A percentile compares a stretch with the other conserved stretches of the same genome.
These are phyloP conservation scores for Scomberomorus guttatus DNA, from an alignment of 2,797 vertebrate species.

Conservation along the genomic window DNA sequence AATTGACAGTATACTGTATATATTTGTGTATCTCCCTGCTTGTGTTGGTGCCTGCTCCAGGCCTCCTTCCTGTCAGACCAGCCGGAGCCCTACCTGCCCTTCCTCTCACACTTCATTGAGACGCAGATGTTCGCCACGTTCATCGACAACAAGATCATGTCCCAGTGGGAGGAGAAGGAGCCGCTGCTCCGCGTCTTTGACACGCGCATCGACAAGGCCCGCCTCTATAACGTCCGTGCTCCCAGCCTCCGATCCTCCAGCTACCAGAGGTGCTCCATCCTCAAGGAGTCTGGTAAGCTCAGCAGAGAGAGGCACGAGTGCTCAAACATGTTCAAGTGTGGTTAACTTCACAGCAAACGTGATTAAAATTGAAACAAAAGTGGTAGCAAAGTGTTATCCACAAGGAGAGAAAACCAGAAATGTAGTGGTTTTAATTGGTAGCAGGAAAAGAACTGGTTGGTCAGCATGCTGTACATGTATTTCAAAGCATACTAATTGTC, in stretches of 20 bases:
- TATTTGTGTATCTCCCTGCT: not conserved
- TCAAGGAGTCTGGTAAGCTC: slow-evolving; percentile 92
- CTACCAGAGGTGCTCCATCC: slow-evolving; percentile 92
- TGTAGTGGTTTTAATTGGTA: not conserved
- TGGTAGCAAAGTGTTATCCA: not conserved
- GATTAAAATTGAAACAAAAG: not conserved
- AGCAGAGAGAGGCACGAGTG: not conserved
- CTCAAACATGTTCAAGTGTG: not conserved
- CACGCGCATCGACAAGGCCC: slow-evolving; percentile 91
- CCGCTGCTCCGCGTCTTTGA: slow-evolving; percentile 93
- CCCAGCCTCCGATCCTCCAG: slow-evolving; percentile 91
- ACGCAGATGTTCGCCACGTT: slow-evolving; percentile 99
- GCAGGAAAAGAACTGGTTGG: not conserved
- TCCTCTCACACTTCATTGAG: slow-evolving; percentile 97
- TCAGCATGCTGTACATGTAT: slow-evolving; percentile 7
- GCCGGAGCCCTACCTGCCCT: slow-evolving; percentile 94
- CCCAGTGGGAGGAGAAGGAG: slow-evolving; percentile 96
- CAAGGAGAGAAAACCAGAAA: not conserved
- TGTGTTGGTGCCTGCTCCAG: slow-evolving; percentile 73
- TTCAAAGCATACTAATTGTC: not conserved
- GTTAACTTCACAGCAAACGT: not conserved
- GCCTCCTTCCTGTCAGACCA: slow-evolving; percentile 97
- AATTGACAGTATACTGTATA: not conserved
- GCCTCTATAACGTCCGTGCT: slow-evolving; percentile 91
- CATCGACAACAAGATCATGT: slow-evolving; percentile 97